Percentiles rank a stretch among this genome's conserved stretches.
Evolutionary conservation across 2,888 invertebrate genomes (phyloP).

Genomic region (Ecliptopera silaceata): DNA sequence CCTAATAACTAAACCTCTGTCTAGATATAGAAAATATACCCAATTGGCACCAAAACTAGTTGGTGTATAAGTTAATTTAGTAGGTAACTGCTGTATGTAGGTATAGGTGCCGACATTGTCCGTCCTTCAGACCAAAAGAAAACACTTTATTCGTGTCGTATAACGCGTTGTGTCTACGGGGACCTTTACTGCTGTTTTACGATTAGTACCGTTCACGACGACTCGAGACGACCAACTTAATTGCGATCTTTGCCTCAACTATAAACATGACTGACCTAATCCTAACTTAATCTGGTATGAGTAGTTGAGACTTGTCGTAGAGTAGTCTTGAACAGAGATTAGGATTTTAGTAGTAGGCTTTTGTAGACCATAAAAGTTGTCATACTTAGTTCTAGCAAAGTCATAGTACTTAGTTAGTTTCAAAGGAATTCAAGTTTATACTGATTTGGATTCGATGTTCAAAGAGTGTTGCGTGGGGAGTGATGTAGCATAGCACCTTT

Average conservation of each 20-base stretch:
- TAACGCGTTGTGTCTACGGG: conserved; percentile 35
- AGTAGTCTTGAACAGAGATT: not conserved
- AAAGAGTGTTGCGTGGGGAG: not conserved
- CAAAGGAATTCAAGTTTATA: too few species aligned
- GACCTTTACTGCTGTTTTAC: conserved; percentile 37
- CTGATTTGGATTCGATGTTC: too few species aligned
- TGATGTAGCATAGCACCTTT: not conserved
- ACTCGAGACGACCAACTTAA: conserved; percentile 29
- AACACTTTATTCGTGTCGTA: conserved; percentile 28
- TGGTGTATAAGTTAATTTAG: not conserved
- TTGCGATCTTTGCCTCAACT: conserved; percentile 27
- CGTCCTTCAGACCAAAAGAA: conserved; percentile 40
- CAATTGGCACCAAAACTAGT: too few species aligned
- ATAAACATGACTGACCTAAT: conserved; percentile 27
- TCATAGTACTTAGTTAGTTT: too few species aligned
- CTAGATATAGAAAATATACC: too few species aligned
- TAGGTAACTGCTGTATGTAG: not conserved
- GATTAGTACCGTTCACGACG: conserved; percentile 27
- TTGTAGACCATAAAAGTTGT: too few species aligned
- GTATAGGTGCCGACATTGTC: conserved; percentile 34
- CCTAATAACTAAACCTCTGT: too few species aligned
- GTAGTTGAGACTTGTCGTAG: not conserved
- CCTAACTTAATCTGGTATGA: not conserved
- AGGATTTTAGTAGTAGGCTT: too few species aligned
- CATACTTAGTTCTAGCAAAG: too few species aligned